Evolutionary conservation across 2,797 vertebrate species (phyloP).

Genomic region (Setipinna tenuifilis): DNA sequence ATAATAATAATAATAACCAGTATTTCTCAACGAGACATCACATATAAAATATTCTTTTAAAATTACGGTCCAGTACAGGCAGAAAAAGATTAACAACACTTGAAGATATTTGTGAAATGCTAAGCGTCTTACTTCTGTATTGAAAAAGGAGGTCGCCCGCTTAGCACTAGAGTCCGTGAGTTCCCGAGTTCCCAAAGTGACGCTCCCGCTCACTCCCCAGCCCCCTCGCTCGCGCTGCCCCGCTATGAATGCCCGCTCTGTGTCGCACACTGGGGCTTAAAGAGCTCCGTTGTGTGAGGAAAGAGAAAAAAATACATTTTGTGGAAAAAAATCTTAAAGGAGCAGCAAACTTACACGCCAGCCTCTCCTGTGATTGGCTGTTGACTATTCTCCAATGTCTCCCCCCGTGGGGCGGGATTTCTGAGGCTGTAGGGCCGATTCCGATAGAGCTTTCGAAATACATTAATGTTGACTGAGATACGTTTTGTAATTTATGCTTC

Average conservation of each 20-base stretch:
- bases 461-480: neutral
- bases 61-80: conserved; percentile 40
- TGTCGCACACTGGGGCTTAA: conserved; percentile 76
- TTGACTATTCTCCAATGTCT: conserved; percentile 46
- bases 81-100: conserved; percentile 39
- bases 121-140: conserved; percentile 75
- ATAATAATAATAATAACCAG: conserved; percentile 20
- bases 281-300: conserved; percentile 79
- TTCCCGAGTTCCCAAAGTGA: conserved; percentile 72
- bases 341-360: conserved; percentile 65
- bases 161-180: conserved; percentile 72
- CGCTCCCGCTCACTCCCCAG: conserved; percentile 70
- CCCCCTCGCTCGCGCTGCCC: conserved; percentile 72
- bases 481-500: neutral
- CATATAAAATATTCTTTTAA: conserved; percentile 42
- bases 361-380: conserved; percentile 61
- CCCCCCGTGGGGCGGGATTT: conserved; percentile 48
- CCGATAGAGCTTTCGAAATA: conserved; percentile 9
- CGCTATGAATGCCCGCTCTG: conserved; percentile 81
- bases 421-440: conserved; percentile 22
- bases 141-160: conserved; percentile 72
- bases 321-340: conserved; percentile 79
- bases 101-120: conserved; percentile 53
- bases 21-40: conserved; percentile 29
- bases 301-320: conserved; percentile 64